Evolutionary conservation across 2,113 vertebrate genomes (phyloP), one percentile per base, ranked within the genome.

Genomic region (Macquaria australasica): DNA sequence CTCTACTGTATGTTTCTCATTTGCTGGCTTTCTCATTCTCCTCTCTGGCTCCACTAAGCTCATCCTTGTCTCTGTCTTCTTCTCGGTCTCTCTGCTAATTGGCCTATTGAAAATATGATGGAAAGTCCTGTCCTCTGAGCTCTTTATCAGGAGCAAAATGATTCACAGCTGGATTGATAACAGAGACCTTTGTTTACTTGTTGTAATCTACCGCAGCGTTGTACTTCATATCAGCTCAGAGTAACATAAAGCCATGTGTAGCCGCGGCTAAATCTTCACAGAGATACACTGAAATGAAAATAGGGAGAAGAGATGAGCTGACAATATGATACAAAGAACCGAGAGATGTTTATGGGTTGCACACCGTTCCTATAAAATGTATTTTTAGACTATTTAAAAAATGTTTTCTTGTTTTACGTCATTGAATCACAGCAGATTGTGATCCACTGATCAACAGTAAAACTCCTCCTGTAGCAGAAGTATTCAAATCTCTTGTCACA

Each of bases 61-160:
- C 67, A 50, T 69, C 63, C 14, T 34, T 25, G 58, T 45, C 34
- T 71, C 51, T 8, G 50, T 18, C 6, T 59, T 31, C 50, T 34
- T 21, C 74, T 80, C 8, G 1, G 5, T 79, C 73, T 79, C 73
- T 43, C 12, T 72, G 43, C 78, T 79, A 78, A 85, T 73, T 80
- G 15, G 63, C 43, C 18, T 51, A 6, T 83, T 62, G 45, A 77
- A 69, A 76, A 60, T 37, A 66, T 67, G 39, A 64, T 66, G 20
- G 66, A 7, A 72, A 75, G 78, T 76, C 81, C n/a, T 6, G 1
- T 45, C 66, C 7, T 75, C 39, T 31, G 56, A 53, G 63, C 7
- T 20, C 9, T 83, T 66, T 39, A 78, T 74, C 43, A 20, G 56
- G 6, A 34, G 18, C 39, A 28, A 63, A 77, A 60, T 28, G 37